Conservation (phyloP, 2,797 vertebrate species). For the Coranthus polyacanthus region DNA sequence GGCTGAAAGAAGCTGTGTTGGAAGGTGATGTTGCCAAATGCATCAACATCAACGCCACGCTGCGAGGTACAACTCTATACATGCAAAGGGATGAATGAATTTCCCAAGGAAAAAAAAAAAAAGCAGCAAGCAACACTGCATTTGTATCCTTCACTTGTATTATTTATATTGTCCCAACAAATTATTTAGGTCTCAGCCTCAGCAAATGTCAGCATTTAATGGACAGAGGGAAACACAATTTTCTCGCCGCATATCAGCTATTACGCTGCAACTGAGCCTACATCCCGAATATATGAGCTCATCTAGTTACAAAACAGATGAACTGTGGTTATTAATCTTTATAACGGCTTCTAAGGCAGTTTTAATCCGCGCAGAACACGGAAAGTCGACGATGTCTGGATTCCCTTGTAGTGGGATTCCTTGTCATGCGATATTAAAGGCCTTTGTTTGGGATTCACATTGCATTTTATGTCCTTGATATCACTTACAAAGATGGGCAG, state of each 20-base stretch:
- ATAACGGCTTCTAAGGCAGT: constrained; percentile 16
- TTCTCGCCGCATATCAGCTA: not conserved
- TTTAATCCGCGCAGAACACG: constrained; percentile 9
- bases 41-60: not conserved
- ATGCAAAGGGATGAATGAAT: constrained; percentile 51
- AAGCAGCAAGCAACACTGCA: constrained; percentile 4
- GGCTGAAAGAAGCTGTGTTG: constrained; percentile 51
- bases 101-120: constrained; percentile 24
- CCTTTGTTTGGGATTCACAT: constrained; percentile 33
- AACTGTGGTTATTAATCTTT: constrained; percentile 35
- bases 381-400: constrained; percentile 8
- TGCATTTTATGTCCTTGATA: constrained; percentile 54
- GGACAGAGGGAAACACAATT: constrained; percentile 3
- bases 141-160: constrained; percentile 36
- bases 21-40: constrained; percentile 54
- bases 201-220: constrained; percentile 36
- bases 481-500: constrained; percentile 40
- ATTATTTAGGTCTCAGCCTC: constrained; percentile 49
- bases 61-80: constrained; percentile 19
- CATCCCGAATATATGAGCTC: constrained; percentile 36
- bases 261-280: not conserved
- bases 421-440: constrained; percentile 28
- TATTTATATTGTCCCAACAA: constrained; percentile 57
- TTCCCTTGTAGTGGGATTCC: constrained; percentile 17
- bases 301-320: constrained; percentile 10